Evolutionary conservation across 2,113 vertebrate species (phyloP).

Genomic region (Coreoperca whiteheadi): DNA sequence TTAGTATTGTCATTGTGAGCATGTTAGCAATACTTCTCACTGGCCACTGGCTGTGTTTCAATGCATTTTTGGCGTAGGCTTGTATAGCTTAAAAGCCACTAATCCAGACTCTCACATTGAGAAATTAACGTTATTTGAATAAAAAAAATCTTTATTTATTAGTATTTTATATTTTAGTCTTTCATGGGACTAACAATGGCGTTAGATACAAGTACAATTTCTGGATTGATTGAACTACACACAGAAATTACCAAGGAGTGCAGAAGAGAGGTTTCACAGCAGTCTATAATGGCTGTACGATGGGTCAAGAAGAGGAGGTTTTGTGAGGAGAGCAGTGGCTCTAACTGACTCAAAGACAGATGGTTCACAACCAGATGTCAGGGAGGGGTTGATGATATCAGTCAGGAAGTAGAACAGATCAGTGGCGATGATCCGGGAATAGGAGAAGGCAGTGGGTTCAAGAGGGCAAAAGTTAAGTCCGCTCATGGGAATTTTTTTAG

Average conservation of each 20-base stretch:
- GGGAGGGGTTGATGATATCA: slow-evolving; percentile 48
- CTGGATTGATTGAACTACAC: background rate
- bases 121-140: background rate
- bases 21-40: background rate
- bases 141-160: background rate
- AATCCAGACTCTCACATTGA: background rate
- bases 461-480: slow-evolving; percentile 50
- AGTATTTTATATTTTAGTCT: background rate
- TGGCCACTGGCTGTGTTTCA: background rate
- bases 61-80: background rate
- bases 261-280: background rate
- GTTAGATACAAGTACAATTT: slow-evolving; percentile 8
- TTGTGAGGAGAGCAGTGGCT: slow-evolving; percentile 29
- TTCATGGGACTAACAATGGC: background rate
- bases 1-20: background rate
- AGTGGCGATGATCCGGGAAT: slow-evolving; percentile 9
- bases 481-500: slow-evolving; percentile 44
- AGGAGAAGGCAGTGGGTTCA: slow-evolving; percentile 18
- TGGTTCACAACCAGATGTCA: slow-evolving; percentile 65
- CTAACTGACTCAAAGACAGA: slow-evolving; percentile 51
- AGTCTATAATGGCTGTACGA: slow-evolving; percentile 26
- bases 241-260: background rate
- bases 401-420: slow-evolving; percentile 53
- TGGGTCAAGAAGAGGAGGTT: slow-evolving; percentile 33
- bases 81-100: background rate